phyloP scores from a whole-genome alignment of 2,888 invertebrate genomes.

The Ophion obscuratus region DNA sequence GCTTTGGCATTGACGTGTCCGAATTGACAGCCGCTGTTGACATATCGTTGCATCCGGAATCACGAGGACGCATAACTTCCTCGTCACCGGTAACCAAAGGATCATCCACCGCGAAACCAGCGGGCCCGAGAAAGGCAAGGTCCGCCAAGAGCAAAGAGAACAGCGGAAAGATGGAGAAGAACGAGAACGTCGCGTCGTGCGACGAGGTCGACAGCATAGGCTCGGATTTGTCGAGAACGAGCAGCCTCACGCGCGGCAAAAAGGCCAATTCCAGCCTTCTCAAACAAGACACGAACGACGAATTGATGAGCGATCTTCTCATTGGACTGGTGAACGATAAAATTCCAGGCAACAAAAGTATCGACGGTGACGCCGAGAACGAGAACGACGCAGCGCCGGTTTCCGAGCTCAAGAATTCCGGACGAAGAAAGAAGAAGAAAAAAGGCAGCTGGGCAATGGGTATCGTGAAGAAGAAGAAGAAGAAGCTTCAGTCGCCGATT shows the following conservation, averaged over 20 bases:
- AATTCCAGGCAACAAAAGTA: slow-evolving; percentile 50
- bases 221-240: slow-evolving; percentile 78
- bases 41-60: slow-evolving; percentile 76
- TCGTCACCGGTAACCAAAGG: slow-evolving; percentile 50
- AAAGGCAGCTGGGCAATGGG: slow-evolving; percentile 60
- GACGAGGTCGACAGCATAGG: slow-evolving; percentile 76
- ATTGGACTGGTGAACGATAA: slow-evolving; percentile 68
- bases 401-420: slow-evolving; percentile 76
- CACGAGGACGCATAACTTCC: slow-evolving; percentile 51
- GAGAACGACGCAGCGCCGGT: slow-evolving; percentile 64
- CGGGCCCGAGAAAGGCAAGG: slow-evolving; percentile 39
- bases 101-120: slow-evolving; percentile 9
- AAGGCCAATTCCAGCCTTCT: slow-evolving; percentile 35
- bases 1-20: slow-evolving; percentile 79
- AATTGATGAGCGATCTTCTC: slow-evolving; percentile 73
- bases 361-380: slow-evolving; percentile 68
- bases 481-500: slow-evolving; percentile 57
- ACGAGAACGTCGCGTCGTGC: slow-evolving; percentile 67
- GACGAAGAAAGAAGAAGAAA: slow-evolving; percentile 72
- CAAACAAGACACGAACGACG: slow-evolving; percentile 70
- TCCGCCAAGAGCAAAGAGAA: slow-evolving; percentile 51
- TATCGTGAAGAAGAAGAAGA: slow-evolving; percentile 75
- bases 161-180: slow-evolving; percentile 62
- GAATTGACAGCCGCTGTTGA: slow-evolving; percentile 78
- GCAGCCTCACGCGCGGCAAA: slow-evolving; percentile 69